phyloP scores from a whole-genome alignment of 2,888 invertebrate genomes.

The Lasius platythorax region DNA sequence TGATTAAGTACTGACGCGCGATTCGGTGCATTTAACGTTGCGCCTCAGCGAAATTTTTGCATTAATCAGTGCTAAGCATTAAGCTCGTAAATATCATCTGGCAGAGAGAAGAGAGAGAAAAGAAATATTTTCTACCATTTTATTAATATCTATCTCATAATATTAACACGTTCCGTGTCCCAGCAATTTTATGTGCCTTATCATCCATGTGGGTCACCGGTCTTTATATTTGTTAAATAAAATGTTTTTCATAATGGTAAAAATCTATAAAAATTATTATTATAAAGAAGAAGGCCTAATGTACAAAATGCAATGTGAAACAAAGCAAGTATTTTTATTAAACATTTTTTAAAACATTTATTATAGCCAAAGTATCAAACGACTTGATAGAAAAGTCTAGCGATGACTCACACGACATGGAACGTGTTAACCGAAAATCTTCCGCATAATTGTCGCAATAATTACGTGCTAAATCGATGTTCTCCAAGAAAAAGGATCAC shows the following conservation, averaged over 20 bases:
- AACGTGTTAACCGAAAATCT: not conserved
- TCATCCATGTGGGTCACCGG: too few species aligned
- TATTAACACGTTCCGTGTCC: not conserved
- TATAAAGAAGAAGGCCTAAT: too few species aligned
- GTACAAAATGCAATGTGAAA: too few species aligned
- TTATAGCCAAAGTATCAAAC: too few species aligned
- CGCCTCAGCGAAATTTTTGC: not conserved
- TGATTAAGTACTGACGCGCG: slow-evolving; percentile 39
- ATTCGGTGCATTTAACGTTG: slow-evolving; percentile 26
- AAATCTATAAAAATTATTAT: too few species aligned
- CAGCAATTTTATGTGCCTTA: too few species aligned
- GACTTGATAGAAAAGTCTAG: too few species aligned
- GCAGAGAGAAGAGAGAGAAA: not conserved
- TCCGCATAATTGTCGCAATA: not conserved
- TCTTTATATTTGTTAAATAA: too few species aligned
- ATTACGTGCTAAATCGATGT: not conserved
- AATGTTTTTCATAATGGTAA: too few species aligned
- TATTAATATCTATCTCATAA: slow-evolving; percentile 21
- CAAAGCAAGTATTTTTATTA: too few species aligned
- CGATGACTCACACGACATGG: too few species aligned
- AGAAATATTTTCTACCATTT: not conserved
- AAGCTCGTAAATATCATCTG: slow-evolving; percentile 11
- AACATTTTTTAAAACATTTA: too few species aligned
- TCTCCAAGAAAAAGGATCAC: not conserved
- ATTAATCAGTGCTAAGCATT: slow-evolving; percentile 33